Conservation (phyloP, 2,113 vertebrate species). For the Brachyhypopomus occidentalis region DNA sequence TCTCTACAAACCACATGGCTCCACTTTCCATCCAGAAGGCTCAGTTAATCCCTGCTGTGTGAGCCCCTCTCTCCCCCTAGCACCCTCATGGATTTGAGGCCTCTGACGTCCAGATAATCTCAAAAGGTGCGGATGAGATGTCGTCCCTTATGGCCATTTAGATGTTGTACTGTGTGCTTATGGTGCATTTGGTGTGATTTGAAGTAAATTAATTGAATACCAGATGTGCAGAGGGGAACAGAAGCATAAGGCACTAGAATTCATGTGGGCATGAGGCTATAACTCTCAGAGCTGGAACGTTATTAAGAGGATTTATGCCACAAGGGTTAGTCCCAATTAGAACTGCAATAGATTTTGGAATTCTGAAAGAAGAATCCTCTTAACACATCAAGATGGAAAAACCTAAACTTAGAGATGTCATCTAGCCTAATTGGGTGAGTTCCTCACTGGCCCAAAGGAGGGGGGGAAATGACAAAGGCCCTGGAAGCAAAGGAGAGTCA, state of each 20-base stretch:
- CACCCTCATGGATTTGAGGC: conserved; percentile 1
- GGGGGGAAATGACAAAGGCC: not conserved
- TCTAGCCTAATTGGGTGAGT: conserved; percentile 15
- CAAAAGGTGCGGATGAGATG: not conserved
- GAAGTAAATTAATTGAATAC: conserved; percentile 3
- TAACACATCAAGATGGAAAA: not conserved
- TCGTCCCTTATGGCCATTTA: not conserved
- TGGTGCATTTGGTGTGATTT: conserved; percentile 9
- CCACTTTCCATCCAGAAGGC: conserved; percentile 30
- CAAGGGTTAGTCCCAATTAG: conserved; percentile 1
- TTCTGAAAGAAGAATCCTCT: conserved; percentile 15
- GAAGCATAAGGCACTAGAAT: not conserved
- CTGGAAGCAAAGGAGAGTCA: conserved; percentile 59
- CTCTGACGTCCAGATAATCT: conserved; percentile 19
- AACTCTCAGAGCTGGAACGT: conserved; percentile 14
- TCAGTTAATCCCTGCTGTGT: conserved; percentile 23
- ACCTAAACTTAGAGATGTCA: not conserved
- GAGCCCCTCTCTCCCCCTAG: conserved; percentile 3
- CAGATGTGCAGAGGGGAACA: not conserved
- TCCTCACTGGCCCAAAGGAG: not conserved
- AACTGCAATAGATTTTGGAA: conserved; percentile 5
- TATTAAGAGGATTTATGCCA: conserved; percentile 49
- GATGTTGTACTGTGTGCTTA: not conserved
- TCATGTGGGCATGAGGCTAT: not conserved
- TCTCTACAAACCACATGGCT: not conserved